A percentile compares a stretch with the other conserved stretches of the same genome.
Evolutionary conservation across 2,797 vertebrate species (phyloP).

Genomic region (Argentina silus): DNA sequence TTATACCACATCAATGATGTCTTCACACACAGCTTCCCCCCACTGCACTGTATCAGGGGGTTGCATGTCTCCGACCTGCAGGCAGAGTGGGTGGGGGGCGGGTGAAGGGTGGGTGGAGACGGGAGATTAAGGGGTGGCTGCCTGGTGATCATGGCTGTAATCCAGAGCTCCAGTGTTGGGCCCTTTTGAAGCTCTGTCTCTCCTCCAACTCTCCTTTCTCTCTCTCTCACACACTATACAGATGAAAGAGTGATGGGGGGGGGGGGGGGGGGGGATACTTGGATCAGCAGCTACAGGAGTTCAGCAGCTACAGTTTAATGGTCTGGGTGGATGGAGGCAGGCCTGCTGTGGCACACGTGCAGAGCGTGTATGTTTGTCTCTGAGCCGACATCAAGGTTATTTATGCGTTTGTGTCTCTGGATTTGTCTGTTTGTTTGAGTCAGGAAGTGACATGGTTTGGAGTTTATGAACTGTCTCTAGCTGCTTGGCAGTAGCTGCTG

Average conservation of each 20-base stretch:
- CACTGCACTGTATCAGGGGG: not conserved
- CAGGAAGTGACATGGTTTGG: not conserved
- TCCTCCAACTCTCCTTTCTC: not conserved
- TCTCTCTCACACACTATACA: not conserved
- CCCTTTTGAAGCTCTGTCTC: not conserved
- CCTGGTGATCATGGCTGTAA: slow-evolving; percentile 1
- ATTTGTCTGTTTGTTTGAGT: slow-evolving; percentile 1
- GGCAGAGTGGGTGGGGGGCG: not conserved
- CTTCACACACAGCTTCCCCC: not conserved
- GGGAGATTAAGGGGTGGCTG: not conserved
- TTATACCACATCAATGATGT: not conserved
- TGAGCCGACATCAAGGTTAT: not conserved
- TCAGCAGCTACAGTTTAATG: not conserved
- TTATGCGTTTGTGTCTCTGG: not conserved
- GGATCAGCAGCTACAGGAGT: too few species aligned
- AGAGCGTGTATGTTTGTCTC: not conserved
- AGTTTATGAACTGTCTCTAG: slow-evolving; percentile 9
- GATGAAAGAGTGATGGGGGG: slow-evolving; percentile 7
- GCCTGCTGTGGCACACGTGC: not conserved
- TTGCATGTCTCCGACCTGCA: not conserved
- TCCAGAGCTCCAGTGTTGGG: not conserved
- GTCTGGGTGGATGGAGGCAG: slow-evolving; percentile 1
- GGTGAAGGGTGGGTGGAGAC: not conserved
- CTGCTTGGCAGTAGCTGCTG: not conserved
- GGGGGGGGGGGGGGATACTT: not conserved